Percentiles rank a stretch among this genome's conserved stretches.
phyloP scores from a whole-genome alignment of 2,797 vertebrate genomes.

The Poecile montanus region DNA sequence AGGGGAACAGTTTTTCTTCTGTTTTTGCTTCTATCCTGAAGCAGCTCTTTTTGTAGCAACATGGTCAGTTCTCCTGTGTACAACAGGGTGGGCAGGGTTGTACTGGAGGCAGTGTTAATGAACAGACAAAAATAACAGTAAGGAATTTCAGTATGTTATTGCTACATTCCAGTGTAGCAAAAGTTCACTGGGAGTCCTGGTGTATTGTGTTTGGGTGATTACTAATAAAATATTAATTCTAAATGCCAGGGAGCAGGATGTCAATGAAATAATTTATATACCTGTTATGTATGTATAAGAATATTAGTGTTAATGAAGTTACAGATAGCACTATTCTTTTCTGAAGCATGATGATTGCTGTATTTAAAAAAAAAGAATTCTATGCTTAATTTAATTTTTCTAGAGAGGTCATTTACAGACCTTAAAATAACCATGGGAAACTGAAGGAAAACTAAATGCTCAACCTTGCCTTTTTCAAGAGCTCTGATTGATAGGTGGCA shows the following conservation, averaged over 20 bases:
- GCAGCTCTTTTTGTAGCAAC: neutral
- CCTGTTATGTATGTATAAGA: neutral
- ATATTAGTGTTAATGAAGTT: neutral
- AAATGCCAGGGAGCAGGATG: neutral
- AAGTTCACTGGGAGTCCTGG: neutral
- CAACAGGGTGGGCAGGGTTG: neutral
- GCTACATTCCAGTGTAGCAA: neutral
- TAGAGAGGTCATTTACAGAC: neutral
- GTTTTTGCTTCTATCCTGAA: neutral
- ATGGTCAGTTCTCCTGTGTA: neutral
- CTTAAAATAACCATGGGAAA: constrained; percentile 27
- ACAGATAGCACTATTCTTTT: neutral
- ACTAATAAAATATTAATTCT: neutral
- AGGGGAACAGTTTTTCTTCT: neutral
- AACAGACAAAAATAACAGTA: neutral
- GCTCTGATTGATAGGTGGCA: neutral
- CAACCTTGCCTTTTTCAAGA: neutral
- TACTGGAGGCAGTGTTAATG: neutral
- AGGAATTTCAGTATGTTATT: neutral
- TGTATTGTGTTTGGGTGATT: neutral
- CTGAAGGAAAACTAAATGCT: neutral
- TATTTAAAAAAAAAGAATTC: neutral
- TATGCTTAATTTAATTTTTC: neutral
- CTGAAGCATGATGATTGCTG: neutral
- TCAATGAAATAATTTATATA: neutral